Evolutionary conservation across 2,888 invertebrate genomes (phyloP).

Genomic region (Microplitis manilae): DNA sequence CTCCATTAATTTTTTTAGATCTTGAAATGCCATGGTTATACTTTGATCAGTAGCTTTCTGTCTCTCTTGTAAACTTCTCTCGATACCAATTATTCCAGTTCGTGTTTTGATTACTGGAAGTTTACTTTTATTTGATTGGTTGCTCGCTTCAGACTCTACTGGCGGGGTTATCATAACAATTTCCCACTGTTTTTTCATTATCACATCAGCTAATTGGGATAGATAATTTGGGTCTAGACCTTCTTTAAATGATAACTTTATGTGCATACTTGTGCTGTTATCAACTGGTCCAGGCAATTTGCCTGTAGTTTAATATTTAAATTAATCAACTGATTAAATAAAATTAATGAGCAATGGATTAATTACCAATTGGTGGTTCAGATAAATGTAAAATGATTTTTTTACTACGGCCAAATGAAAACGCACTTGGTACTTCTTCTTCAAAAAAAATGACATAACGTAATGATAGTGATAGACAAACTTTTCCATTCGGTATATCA

Average conservation of each 20-base stretch:
- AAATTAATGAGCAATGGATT: background rate
- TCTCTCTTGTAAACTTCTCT: constrained; percentile 91
- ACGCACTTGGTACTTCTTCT: constrained; percentile 85
- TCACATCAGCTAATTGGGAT: constrained; percentile 77
- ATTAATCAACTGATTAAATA: background rate
- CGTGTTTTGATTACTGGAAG: constrained; percentile 78
- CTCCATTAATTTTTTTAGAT: constrained; percentile 93
- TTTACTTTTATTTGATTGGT: constrained; percentile 43
- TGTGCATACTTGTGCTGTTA: constrained; percentile 80
- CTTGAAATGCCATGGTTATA: constrained; percentile 95
- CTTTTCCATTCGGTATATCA: constrained; percentile 80
- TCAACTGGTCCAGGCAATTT: constrained; percentile 84
- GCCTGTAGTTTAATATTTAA: constrained; percentile 64
- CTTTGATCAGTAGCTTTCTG: constrained; percentile 93
- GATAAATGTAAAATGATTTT: constrained; percentile 85
- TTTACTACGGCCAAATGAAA: constrained; percentile 86
- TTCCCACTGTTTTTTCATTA: constrained; percentile 80
- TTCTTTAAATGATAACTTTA: constrained; percentile 91
- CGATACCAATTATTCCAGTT: constrained; percentile 96
- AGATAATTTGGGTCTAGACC: constrained; percentile 81
- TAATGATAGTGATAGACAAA: constrained; percentile 81
- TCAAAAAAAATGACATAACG: constrained; percentile 83
- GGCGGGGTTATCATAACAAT: constrained; percentile 59
- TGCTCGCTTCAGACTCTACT: constrained; percentile 37
- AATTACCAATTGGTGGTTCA: constrained; percentile 70